These are phyloP conservation scores for Plutella xylostella DNA, from an alignment of 2,888 invertebrate genomes.

Conservation along the genomic window DNA sequence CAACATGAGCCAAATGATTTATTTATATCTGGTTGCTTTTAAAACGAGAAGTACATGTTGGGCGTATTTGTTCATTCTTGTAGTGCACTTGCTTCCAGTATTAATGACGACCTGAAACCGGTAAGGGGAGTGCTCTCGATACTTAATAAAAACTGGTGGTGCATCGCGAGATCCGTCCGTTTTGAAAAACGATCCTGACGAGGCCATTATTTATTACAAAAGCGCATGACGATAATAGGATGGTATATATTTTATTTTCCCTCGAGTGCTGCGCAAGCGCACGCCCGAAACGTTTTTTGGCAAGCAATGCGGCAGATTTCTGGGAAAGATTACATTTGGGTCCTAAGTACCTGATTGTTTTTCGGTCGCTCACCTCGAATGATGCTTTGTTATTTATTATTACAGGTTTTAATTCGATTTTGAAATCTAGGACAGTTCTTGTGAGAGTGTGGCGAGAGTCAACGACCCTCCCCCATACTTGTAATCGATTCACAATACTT, in stretches of 20 bases:
- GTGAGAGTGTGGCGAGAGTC: constrained; percentile 15
- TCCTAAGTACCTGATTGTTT: constrained; percentile 63
- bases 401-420: constrained; percentile 36
- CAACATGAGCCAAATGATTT: too few species aligned
- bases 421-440: constrained; percentile 33
- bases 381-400: constrained; percentile 39
- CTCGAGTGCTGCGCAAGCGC: constrained; percentile 30
- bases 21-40: too few species aligned
- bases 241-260: constrained; percentile 42
- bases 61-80: too few species aligned
- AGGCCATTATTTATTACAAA: constrained; percentile 50
- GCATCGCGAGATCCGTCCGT: constrained; percentile 27
- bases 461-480: constrained; percentile 18
- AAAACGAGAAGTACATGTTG: too few species aligned
- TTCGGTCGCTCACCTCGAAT: constrained; percentile 47
- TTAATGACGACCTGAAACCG: too few species aligned
- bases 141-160: constrained; percentile 41
- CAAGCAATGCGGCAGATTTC: constrained; percentile 52
- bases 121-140: constrained; percentile 23
- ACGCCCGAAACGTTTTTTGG: constrained; percentile 47
- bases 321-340: constrained; percentile 57
- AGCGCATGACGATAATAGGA: constrained; percentile 47
- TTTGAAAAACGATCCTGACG: constrained; percentile 42
- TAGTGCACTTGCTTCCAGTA: too few species aligned
- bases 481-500: constrained; percentile 1